phyloP scores from a whole-genome alignment of 2,888 invertebrate species.

The Limnephilus rhombicus region DNA sequence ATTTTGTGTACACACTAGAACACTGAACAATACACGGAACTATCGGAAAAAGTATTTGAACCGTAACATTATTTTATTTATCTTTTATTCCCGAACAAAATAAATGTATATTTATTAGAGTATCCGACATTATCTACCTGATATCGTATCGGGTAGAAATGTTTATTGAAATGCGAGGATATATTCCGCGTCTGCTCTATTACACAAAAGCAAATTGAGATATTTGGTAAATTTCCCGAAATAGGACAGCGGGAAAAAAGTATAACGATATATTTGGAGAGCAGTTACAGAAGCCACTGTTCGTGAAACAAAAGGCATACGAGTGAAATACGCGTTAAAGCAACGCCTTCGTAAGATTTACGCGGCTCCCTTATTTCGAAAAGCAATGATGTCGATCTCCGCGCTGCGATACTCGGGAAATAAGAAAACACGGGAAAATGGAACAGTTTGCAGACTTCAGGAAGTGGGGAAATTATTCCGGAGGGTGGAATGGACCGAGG shows the following conservation, averaged over 20 bases:
- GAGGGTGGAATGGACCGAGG: conserved; percentile 38
- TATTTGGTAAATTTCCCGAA: conserved; percentile 29
- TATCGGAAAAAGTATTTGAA: background rate
- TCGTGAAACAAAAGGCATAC: conserved; percentile 50
- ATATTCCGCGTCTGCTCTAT: conserved; percentile 2
- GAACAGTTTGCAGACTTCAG: conserved; percentile 52
- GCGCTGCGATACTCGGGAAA: conserved; percentile 47
- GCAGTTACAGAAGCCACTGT: conserved; percentile 47
- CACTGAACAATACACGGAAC: background rate
- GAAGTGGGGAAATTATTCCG: conserved; percentile 56
- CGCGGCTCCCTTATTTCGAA: conserved; percentile 51
- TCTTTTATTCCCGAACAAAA: background rate
- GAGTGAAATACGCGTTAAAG: conserved; percentile 44
- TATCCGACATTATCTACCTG: background rate
- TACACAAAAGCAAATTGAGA: conserved; percentile 28
- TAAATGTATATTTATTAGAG: background rate
- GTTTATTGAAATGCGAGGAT: conserved; percentile 3
- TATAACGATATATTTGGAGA: conserved; percentile 39
- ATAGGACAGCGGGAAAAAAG: conserved; percentile 32
- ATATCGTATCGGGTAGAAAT: background rate
- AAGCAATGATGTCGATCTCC: conserved; percentile 56
- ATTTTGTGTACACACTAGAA: background rate
- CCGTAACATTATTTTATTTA: background rate
- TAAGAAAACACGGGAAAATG: conserved; percentile 46
- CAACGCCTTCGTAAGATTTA: conserved; percentile 57